These are phyloP conservation scores for Meghimatium bilineatum DNA, from an alignment of 2,888 invertebrate species.

Conservation along the genomic window DNA sequence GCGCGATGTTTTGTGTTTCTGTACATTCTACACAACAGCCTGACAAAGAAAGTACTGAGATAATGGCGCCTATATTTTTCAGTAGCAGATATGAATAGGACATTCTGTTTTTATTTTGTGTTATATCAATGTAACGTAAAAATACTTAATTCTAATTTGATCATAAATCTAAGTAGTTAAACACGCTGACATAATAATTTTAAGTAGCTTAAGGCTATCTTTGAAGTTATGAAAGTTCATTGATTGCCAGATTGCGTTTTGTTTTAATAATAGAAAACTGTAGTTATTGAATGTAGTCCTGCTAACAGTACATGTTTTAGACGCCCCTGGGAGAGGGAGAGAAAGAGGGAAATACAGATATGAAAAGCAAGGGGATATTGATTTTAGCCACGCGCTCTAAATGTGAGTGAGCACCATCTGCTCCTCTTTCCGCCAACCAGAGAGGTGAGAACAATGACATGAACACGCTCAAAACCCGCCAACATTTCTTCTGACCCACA, in stretches of 20 bases:
- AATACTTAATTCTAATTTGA: no score
- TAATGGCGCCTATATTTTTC: no score
- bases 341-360: background rate
- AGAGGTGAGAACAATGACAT: slow-evolving; percentile 18
- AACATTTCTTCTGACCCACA: background rate
- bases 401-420: slow-evolving; percentile 32
- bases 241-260: background rate
- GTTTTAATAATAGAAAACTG: background rate
- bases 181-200: no score
- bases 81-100: no score
- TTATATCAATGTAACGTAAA: no score
- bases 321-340: background rate
- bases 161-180: no score
- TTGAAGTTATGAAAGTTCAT: background rate
- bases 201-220: background rate
- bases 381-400: slow-evolving; percentile 39
- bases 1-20: no score
- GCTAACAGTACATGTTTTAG: background rate
- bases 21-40: no score
- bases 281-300: background rate
- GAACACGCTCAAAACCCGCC: slow-evolving; percentile 4
- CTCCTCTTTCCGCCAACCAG: slow-evolving; percentile 5
- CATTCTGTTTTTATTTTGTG: no score
- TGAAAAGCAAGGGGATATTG: slow-evolving; percentile 12
- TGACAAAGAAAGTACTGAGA: no score